Conservation (phyloP, 2,113 vertebrate genomes). For the Smithornis capensis region DNA sequence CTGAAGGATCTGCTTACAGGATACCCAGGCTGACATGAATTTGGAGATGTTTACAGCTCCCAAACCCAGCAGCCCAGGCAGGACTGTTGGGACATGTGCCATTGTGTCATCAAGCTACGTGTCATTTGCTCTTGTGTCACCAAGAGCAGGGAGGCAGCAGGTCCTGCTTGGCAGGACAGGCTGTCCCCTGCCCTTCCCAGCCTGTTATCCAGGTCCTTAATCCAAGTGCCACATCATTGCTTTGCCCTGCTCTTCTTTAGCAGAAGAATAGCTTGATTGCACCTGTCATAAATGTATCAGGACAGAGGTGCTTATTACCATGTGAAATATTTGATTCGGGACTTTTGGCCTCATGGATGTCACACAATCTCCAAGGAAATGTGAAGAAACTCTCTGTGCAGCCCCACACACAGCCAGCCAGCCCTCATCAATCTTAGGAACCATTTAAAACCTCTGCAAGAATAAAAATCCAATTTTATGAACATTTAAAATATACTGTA, state of each 20-base stretch:
- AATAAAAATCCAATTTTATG: not conserved
- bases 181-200: constrained; percentile 6
- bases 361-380: not conserved
- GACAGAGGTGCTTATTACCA: not conserved
- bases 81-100: not conserved
- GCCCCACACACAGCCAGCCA: not conserved
- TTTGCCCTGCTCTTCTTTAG: not conserved
- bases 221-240: not conserved
- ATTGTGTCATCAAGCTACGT: not conserved
- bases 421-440: not conserved
- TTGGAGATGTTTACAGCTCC: not conserved
- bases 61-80: not conserved
- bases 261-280: not conserved
- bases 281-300: not conserved
- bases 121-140: too few relatives aligned
- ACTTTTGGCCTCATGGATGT: not conserved
- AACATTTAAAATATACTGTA: not conserved
- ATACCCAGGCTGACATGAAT: fast-evolving
- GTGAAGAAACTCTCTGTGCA: not conserved
- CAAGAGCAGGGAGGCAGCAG: not conserved
- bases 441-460: not conserved
- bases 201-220: not conserved
- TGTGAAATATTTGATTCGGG: not conserved
- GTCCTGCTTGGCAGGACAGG: not conserved
- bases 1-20: not conserved